phyloP scores from a whole-genome alignment of 2,113 vertebrate genomes.

The Cacatua alba region DNA sequence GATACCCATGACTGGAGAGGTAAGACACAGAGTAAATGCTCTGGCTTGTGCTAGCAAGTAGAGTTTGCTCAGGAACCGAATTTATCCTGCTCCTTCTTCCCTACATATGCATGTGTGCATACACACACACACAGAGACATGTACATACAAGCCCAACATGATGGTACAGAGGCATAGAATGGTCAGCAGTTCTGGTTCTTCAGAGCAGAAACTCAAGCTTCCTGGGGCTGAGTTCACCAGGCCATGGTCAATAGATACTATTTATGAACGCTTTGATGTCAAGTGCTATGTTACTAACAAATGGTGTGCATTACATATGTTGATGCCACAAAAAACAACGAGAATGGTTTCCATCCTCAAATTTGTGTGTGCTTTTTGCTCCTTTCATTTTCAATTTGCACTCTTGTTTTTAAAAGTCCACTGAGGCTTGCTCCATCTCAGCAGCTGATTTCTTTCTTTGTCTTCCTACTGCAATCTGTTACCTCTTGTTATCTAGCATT shows the following conservation, averaged over 20 bases:
- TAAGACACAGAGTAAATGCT: not conserved
- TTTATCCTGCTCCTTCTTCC: not conserved
- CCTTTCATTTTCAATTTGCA: slow-evolving; percentile 36
- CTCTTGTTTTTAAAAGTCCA: slow-evolving; percentile 46
- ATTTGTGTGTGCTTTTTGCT: not conserved
- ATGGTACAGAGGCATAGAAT: not conserved
- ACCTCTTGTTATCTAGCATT: slow-evolving; percentile 48
- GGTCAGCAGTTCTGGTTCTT: not conserved
- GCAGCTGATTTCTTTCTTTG: slow-evolving; percentile 49
- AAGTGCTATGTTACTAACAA: not conserved
- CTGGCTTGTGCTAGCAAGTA: not conserved
- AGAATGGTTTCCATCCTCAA: slow-evolving; percentile 5
- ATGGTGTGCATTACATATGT: not conserved
- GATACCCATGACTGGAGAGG: not conserved
- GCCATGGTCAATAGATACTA: not conserved
- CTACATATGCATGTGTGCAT: rapidly evolving
- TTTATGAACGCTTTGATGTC: not conserved
- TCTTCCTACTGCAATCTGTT: slow-evolving; percentile 52
- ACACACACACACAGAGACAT: not conserved
- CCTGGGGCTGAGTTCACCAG: not conserved
- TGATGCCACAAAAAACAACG: not conserved
- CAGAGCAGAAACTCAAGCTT: not conserved
- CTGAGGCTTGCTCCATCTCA: slow-evolving; percentile 37
- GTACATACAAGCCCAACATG: rapidly evolving
- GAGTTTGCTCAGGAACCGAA: not conserved